Evolutionary conservation across 2,113 vertebrate genomes (phyloP).

Genomic region (Lontra canadensis): DNA sequence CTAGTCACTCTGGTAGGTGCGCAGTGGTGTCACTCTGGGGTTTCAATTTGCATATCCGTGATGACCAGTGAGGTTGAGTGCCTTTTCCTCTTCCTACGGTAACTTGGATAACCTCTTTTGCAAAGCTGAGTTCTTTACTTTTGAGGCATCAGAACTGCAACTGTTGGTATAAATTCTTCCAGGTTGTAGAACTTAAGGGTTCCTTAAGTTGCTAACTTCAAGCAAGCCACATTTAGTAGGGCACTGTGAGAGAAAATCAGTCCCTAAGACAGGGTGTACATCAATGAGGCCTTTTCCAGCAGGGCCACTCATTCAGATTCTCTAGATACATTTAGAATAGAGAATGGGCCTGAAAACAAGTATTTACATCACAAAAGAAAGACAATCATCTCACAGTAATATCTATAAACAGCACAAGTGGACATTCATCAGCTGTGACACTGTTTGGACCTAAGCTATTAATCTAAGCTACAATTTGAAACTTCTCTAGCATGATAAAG

Average conservation of each 20-base stretch:
- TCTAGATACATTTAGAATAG: neutral
- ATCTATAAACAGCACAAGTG: neutral
- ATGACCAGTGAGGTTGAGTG: neutral
- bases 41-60: neutral
- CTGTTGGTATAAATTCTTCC: slow-evolving; percentile 14
- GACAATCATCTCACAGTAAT: neutral
- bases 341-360: neutral
- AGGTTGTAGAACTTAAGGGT: slow-evolving; percentile 4
- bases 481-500: neutral
- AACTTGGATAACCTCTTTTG: slow-evolving; percentile 20
- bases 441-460: neutral
- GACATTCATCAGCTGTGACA: neutral
- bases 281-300: neutral
- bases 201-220: neutral
- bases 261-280: neutral
- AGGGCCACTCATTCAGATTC: neutral
- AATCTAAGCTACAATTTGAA: neutral
- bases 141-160: slow-evolving; percentile 1
- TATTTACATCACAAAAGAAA: neutral
- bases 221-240: neutral
- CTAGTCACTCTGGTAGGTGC: neutral
- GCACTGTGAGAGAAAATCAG: neutral
- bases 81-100: slow-evolving; percentile 20
- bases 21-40: neutral
- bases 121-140: slow-evolving; percentile 27